Percentiles rank a stretch among this genome's conserved stretches.
Evolutionary conservation across 2,888 invertebrate species (phyloP).

Genomic region (Eupithecia insigniata): DNA sequence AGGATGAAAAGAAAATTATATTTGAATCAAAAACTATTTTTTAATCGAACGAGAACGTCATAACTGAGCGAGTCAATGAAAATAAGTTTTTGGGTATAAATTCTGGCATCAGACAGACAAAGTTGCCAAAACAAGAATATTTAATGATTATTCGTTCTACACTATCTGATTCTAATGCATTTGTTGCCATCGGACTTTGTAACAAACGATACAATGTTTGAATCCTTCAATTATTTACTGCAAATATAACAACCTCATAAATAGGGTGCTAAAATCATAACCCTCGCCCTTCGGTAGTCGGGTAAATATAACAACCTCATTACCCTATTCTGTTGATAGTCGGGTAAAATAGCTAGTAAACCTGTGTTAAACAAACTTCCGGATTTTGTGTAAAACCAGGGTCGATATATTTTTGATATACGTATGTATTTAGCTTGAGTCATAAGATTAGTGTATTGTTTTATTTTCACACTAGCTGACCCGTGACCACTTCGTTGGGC

Average conservation of each 20-base stretch:
- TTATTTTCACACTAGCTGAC: too few relatives aligned
- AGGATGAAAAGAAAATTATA: too few relatives aligned
- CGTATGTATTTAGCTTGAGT: too few relatives aligned
- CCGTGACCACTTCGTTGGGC: too few relatives aligned
- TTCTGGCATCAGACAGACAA: conserved; percentile 15
- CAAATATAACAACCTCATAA: neutral
- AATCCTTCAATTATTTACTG: neutral
- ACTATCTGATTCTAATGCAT: conserved; percentile 17
- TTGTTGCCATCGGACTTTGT: conserved; percentile 11
- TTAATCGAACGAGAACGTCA: conserved; percentile 9
- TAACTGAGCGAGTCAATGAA: neutral
- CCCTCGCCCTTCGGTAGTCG: too few relatives aligned
- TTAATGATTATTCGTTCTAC: conserved; percentile 18
- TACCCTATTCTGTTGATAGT: too few relatives aligned
- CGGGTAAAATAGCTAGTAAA: too few relatives aligned
- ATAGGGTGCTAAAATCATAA: too few relatives aligned
- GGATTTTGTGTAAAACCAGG: neutral
- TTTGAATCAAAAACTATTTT: neutral
- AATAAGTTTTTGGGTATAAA: conserved; percentile 16
- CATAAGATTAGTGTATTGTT: too few relatives aligned
- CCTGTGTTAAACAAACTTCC: neutral
- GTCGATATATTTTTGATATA: neutral
- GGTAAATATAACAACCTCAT: too few relatives aligned
- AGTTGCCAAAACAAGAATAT: conserved; percentile 17
- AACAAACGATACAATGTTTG: neutral